Evolutionary conservation across 2,888 invertebrate species (phyloP).

Genomic region (Andrena minutula): DNA sequence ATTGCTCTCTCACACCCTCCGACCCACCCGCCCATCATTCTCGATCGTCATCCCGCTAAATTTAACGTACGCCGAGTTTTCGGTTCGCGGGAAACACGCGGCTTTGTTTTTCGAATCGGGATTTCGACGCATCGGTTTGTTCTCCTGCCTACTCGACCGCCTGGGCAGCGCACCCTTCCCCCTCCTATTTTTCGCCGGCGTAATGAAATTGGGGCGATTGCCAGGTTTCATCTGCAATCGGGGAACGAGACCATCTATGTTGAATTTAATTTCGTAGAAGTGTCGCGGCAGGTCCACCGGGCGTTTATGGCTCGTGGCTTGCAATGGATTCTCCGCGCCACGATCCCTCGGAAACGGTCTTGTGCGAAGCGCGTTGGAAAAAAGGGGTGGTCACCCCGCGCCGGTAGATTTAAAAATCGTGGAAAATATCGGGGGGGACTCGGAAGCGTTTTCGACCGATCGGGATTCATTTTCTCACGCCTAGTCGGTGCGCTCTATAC

Average conservation of each 20-base stretch:
- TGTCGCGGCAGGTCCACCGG: conserved; percentile 7
- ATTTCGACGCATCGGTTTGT: conserved; percentile 43
- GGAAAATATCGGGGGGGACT: conserved; percentile 3
- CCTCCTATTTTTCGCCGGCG: conserved; percentile 19
- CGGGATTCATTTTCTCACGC: conserved; percentile 56
- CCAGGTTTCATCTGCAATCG: conserved; percentile 40
- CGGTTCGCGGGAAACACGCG: conserved; percentile 44
- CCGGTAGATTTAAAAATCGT: conserved; percentile 11
- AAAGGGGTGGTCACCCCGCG: not conserved
- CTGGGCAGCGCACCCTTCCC: not conserved
- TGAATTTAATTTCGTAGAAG: conserved; percentile 44
- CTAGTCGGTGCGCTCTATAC: conserved; percentile 9
- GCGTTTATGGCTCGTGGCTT: conserved; percentile 13
- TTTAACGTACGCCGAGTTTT: conserved; percentile 54
- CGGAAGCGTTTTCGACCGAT: conserved; percentile 38
- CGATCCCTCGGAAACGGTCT: not conserved
- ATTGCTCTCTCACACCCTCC: not conserved
- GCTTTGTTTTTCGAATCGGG: conserved; percentile 48
- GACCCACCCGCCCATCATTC: not conserved
- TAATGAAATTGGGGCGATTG: conserved; percentile 53
- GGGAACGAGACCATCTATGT: conserved; percentile 34
- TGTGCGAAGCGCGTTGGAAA: not conserved
- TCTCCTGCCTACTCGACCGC: not conserved
- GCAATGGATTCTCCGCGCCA: not conserved
- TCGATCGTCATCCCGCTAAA: conserved; percentile 44